Base-by-base conservation (phyloP, 2,797 vertebrate genomes). In the Uromys caudimaculatus region DNA sequence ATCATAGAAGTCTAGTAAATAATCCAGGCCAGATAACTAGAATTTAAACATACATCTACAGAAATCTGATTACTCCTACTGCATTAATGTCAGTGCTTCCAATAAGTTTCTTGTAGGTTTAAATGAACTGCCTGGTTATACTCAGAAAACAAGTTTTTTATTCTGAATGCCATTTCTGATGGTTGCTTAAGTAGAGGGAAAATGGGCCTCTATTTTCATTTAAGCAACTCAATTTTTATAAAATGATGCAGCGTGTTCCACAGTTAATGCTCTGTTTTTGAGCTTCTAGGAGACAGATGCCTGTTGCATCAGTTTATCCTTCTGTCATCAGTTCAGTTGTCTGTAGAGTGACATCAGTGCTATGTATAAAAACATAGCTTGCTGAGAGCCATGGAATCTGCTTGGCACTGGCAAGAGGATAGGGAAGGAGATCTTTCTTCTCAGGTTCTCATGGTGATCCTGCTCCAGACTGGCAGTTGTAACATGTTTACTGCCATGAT, bases 151-250 rank as follows among this genome's bases (percentile, higher is more conserved):
- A 27, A 64, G 13, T 76, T 93, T 90, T 32, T 95, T 29, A 93
- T 71, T 91, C 79, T 81, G 17, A 89, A 19, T 91, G 1, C 71
- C 47, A 11, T 71, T 93, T 56, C 86, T 83, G 24, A 16, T 91
- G 38, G 56, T 84, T 73, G 21, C 54, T 95, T 89, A 83, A 83
- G 35, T 56, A 83, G 92, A 56, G 60, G 10, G 71, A 96, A 92
- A 82, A 27, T 27, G 11, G 82, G 56, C 35, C 82, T 93, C 96
- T 96, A 24, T 24, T 79, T 93, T 17, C 3, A 83, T 16, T 82
- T 44, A 12, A 47, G 29, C 32, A n/a, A 75, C 24, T 90, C 19
- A 47, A 14, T 52, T 91, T 78, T 84, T 76, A 1, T 83, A 92
- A 92, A 94, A 94, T 91, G 92, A 71, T 93, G 17, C 27, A 79